These are phyloP conservation scores for Empidonax traillii DNA, from an alignment of 2,113 vertebrate species.

Conservation along the genomic window DNA sequence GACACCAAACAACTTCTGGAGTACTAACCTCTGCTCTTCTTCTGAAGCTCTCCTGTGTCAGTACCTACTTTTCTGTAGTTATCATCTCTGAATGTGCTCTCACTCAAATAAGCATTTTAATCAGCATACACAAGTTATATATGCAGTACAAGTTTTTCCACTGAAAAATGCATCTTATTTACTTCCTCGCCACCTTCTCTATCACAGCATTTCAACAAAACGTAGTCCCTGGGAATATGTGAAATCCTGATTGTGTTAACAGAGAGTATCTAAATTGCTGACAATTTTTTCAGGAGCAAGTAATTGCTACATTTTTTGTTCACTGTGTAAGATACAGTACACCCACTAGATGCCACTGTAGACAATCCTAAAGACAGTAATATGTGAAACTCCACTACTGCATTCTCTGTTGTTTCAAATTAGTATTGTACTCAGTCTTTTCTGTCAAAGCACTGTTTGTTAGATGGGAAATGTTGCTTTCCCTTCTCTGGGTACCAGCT, in stretches of 20 bases:
- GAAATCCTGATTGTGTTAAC: background rate
- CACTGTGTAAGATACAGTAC: background rate
- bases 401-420: background rate
- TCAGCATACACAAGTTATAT: background rate
- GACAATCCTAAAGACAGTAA: background rate
- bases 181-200: background rate
- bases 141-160: background rate
- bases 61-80: background rate
- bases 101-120: background rate
- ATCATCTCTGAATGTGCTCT: background rate
- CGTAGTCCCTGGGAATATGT: background rate
- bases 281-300: background rate
- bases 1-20: background rate
- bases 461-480: background rate
- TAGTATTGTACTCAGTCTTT: background rate
- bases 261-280: background rate
- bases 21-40: background rate
- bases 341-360: conserved; percentile 30
- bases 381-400: background rate
- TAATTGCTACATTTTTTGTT: fast-evolving
- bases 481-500: background rate
- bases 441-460: background rate
- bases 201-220: background rate
- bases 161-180: background rate
- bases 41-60: fast-evolving